Base-by-base conservation (phyloP, 1,140 invertebrate genomes). In the Octopus bimaculoides region DNA sequence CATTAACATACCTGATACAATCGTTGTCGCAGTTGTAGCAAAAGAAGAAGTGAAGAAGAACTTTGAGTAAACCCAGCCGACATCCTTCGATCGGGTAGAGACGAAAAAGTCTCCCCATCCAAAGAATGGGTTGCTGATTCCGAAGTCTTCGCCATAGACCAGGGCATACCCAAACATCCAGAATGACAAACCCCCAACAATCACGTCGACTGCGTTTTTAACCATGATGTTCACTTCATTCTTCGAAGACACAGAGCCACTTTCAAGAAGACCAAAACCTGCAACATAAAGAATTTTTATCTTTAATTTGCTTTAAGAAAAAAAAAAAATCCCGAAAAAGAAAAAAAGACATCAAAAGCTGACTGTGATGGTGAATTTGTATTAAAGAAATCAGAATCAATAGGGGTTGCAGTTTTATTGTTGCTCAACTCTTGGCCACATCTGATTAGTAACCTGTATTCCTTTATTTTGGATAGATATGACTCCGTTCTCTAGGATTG, bases 1-100 rank as follows among this genome's bases (percentile, higher is more conserved):
- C 26, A 41, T 41, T 41, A 41, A 2, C 92, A 94, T 95, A 96
- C 92, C 92, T 0, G 91, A 92, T 9, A 92, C 86, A 75, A 87
- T 87, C 0, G 86, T 87, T 77, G 86, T 87, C 4, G 86, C 84
- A 41, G 86, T 87, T 8, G 86, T 87, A 41, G 86, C 85, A 79
- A 86, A 87, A 3, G 85, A 86, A 52, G 87, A 84, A 80, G 89
- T 88, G 76, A 89, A 90, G 61, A 89, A 87, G 78, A 90, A 88
- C 56, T 88, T 87, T 1, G 89, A 85, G 79, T 89, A 90, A 0
- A 87, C 83, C 52, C 85, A 82, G 52, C 89, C 89, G 69, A 89
- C 83, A 3, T 90, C 80, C 6, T 83, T 85, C 17, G 81, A 79
- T 26, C 85, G 77, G 5, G 87, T 84, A 12, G 78, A 83, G 4